phyloP scores from a whole-genome alignment of 2,797 vertebrate species.

The Gymnodraco acuticeps region DNA sequence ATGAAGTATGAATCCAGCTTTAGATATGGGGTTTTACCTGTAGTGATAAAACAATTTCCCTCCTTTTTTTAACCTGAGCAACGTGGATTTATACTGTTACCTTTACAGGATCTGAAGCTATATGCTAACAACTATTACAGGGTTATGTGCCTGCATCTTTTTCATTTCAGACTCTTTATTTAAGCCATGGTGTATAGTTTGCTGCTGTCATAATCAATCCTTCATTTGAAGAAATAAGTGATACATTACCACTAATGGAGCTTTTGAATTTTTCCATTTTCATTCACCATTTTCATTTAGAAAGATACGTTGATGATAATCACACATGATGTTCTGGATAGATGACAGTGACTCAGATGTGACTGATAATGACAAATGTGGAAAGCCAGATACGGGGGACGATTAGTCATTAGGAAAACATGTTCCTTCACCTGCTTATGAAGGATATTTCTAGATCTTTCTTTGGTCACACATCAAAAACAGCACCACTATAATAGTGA shows the following conservation, averaged over 20 bases:
- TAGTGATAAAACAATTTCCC: neutral
- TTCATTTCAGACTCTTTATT: neutral
- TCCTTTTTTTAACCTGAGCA: neutral
- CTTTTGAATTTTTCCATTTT: constrained; percentile 39
- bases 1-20: neutral
- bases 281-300: constrained; percentile 34
- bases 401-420: constrained; percentile 35
- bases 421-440: constrained; percentile 15
- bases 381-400: constrained; percentile 20
- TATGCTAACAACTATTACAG: neutral
- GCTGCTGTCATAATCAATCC: constrained; percentile 17
- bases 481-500: neutral
- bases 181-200: constrained; percentile 1
- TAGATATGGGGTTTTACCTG: neutral
- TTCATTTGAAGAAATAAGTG: constrained; percentile 32
- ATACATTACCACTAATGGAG: constrained; percentile 33
- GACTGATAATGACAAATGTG: constrained; percentile 40
- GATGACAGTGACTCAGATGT: constrained; percentile 39
- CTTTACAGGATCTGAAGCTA: neutral
- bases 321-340: constrained; percentile 47
- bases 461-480: neutral
- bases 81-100: neutral
- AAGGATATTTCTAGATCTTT: constrained; percentile 7
- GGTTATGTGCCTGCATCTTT: neutral
- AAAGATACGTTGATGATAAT: constrained; percentile 47